Evolutionary conservation across 2,797 vertebrate genomes (phyloP), one percentile per base, ranked within the genome.

Genomic region (Ctenopoma kingsleyae): DNA sequence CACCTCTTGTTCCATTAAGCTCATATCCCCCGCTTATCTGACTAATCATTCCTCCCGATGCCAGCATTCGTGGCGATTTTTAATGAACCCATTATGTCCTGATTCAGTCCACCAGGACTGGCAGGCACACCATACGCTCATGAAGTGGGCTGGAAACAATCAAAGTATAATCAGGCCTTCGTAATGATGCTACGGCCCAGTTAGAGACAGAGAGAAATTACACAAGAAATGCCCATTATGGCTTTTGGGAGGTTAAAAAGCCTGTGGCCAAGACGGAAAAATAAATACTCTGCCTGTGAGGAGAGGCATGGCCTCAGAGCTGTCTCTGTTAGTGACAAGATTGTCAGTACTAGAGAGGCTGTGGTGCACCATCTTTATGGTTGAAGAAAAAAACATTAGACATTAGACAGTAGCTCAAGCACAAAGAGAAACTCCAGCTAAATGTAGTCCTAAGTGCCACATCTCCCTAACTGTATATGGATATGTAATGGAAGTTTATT

Each of bases 1-100:
- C 90, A 91, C 91, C 90, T 93, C 87, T 91, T 87, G 74, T 93
- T 91, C 88, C 88, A 91, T 90, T 90, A 90, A 80, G 68, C 86
- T 87, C 91, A 85, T 88, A 92, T 90, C 87, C 89, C 78, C 85
- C 70, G 79, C 88, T 94, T 93, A 93, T 95, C 92, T 86, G 86
- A 81, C 86, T 93, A 92, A 93, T 93, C 91, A 93, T 92, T 89
- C 86, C 82, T 89, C 81, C 92, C 87, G 86, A 81, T 84, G 84
- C 90, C 76, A 76, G 84, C 87, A 82, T 86, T 90, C 83, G 67
- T 87, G 89, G 61, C 23, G 71, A 89, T 75, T 91, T 88, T 92
- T 92, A 86, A 88, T 87, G 83, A 89, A 91, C 87, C 83, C 83
- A 66, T 87, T 78, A 87, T 71, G 71, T 84, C 92, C 85, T 87